Base-by-base conservation (phyloP, 2,888 invertebrate species). In the Polietes domitor region DNA sequence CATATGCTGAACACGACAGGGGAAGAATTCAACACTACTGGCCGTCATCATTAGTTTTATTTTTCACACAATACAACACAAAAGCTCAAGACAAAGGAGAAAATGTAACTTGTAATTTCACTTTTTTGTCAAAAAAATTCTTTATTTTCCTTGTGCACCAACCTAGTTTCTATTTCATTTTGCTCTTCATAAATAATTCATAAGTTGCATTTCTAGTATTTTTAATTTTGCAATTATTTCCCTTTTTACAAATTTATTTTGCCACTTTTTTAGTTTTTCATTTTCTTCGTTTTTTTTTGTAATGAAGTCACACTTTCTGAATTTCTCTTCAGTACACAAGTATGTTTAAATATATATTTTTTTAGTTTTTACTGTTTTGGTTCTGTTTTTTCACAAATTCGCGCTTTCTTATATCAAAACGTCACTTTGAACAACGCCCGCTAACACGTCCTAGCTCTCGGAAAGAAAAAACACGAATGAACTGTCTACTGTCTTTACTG, bases 1-100 rank as follows among this genome's bases (percentile, higher is more conserved):
- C 32, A 83, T 58, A 9, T 68, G 50, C 10, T 74, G 76, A 9
- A 73, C 83, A 7, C 83, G 74, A 73, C 76, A 83, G 21, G 83
- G 79, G 1, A 77, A 83, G 24, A 83, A 73, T 28, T 83, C 83
- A 7, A 83, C 53, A 58, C 79, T 79, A 21, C 76, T 79, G 12
- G 83, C 83, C 9, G 82, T 82, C 82, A 82, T 82, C 61, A 43
- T 37, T 43, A 58, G 7, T 61, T 28, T 47, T 19, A 6, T 43
- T 10, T 50, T 50, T 50, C 32, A 32, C 32, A 32, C 17, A 55
- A 19, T 21, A n/a, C n/a, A 21, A 55, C 10, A 21, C 55, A 15
- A 21, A 21, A 55, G 21, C 12, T 41, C 12, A 2, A 47, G 47
- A 47, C 47, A 2, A 6, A 47, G 12, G 41, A 12, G 37, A 3